Conservation (phyloP, 1,140 invertebrate species). For the Aphidius gifuensis region DNA sequence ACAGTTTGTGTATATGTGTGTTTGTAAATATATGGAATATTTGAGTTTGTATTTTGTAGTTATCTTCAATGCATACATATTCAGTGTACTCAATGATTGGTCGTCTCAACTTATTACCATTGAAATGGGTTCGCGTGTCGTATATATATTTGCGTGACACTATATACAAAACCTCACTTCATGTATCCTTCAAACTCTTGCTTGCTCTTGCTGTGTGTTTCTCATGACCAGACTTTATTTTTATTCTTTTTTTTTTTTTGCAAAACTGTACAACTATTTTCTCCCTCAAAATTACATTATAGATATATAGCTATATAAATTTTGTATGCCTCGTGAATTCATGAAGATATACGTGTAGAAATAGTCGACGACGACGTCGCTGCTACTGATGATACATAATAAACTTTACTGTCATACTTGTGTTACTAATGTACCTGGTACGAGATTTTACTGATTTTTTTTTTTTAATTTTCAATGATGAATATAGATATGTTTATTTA, state of each 20-base stretch:
- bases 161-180: neutral
- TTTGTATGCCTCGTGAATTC: too few species aligned
- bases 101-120: constrained; percentile 28
- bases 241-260: neutral
- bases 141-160: constrained; percentile 19
- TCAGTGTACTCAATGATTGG: constrained; percentile 29
- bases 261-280: neutral
- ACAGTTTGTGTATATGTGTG: constrained; percentile 22
- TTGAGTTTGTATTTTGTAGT: constrained; percentile 7
- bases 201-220: neutral
- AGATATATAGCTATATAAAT: too few species aligned
- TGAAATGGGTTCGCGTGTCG: constrained; percentile 27
- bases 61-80: constrained; percentile 25
- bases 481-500: neutral
- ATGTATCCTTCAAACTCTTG: neutral
- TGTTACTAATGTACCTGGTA: neutral
- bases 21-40: too few species aligned
- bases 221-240: constrained; percentile 1
- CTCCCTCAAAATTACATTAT: too few species aligned
- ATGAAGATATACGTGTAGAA: too few species aligned
- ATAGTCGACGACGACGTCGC: constrained; percentile 4
- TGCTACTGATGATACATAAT: constrained; percentile 3
- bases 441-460: too few species aligned
- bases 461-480: too few species aligned
- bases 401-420: constrained; percentile 24